Evolutionary conservation across 1,140 invertebrate genomes (phyloP).

Genomic region (Eriocheir sinensis): DNA sequence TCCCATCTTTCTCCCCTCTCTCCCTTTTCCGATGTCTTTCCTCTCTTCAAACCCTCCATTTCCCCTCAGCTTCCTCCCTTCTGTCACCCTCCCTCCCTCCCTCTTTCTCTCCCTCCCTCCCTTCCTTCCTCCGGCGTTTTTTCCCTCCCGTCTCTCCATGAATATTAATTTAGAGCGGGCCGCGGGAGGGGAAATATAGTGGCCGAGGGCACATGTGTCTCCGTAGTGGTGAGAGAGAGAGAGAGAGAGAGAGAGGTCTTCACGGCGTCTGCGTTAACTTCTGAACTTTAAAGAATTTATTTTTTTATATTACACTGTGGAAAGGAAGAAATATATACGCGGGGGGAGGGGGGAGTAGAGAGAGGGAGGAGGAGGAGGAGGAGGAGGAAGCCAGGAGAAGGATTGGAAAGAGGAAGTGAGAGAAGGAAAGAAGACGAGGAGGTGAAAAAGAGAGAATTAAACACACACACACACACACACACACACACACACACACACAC

Average conservation of each 20-base stretch:
- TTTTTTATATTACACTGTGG: neutral
- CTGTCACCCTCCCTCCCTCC: conserved; percentile 21
- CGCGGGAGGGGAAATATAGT: conserved; percentile 43
- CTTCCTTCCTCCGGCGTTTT: neutral
- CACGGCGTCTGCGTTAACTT: neutral
- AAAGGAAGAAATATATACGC: neutral
- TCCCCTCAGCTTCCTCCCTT: neutral
- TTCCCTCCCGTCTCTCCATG: conserved; percentile 3
- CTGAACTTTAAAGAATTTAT: neutral
- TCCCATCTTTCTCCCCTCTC: neutral
- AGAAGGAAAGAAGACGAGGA: neutral
- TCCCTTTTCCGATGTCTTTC: neutral
- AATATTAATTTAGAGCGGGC: conserved; percentile 49
- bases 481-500: neutral
- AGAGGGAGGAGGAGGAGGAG: conserved; percentile 2
- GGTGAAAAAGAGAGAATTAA: neutral
- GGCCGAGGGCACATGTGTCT: conserved; percentile 39
- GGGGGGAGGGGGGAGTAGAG: neutral
- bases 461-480: neutral
- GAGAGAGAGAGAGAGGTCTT: neutral
- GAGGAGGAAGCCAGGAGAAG: neutral
- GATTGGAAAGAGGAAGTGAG: neutral
- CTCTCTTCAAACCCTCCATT: conserved; percentile 2
- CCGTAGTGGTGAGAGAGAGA: neutral
- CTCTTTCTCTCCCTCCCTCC: neutral